Evolutionary conservation across 2,888 invertebrate species (phyloP).

Genomic region (Amphipyra berbera): DNA sequence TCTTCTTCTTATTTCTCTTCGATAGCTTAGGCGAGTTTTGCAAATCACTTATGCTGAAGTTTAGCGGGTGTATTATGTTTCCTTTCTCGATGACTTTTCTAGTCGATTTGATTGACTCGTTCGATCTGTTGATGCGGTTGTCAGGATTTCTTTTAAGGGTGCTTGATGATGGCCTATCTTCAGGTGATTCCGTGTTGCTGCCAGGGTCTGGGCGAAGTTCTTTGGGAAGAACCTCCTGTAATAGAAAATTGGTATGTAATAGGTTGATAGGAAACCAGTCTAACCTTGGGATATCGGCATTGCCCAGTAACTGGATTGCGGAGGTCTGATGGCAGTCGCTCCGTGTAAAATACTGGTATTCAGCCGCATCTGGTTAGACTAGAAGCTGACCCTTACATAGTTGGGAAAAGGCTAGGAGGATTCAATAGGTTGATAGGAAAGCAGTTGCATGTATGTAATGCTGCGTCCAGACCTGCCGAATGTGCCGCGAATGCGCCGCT

Average conservation of each 20-base stretch:
- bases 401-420: no score
- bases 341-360: no score
- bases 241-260: conserved; percentile 17
- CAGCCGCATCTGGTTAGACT: no score
- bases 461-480: no score
- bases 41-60: conserved; percentile 86
- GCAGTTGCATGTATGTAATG: no score
- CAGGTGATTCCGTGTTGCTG: conserved; percentile 92
- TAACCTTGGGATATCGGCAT: no score
- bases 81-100: conserved; percentile 79
- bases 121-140: conserved; percentile 75
- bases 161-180: conserved; percentile 87
- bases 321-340: no score
- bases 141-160: conserved; percentile 76
- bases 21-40: conserved; percentile 81
- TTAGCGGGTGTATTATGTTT: conserved; percentile 86
- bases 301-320: no score
- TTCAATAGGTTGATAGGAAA: no score
- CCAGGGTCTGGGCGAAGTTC: conserved; percentile 89
- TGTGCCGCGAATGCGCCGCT: no score
- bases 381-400: no score
- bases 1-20: conserved; percentile 78
- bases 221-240: conserved; percentile 87
- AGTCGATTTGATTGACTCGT: conserved; percentile 79
- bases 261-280: no score